A percentile compares a stretch with the other conserved stretches of the same genome.
Conservation (phyloP, 2,113 vertebrate species). For the Apistogramma diplotaenia region DNA sequence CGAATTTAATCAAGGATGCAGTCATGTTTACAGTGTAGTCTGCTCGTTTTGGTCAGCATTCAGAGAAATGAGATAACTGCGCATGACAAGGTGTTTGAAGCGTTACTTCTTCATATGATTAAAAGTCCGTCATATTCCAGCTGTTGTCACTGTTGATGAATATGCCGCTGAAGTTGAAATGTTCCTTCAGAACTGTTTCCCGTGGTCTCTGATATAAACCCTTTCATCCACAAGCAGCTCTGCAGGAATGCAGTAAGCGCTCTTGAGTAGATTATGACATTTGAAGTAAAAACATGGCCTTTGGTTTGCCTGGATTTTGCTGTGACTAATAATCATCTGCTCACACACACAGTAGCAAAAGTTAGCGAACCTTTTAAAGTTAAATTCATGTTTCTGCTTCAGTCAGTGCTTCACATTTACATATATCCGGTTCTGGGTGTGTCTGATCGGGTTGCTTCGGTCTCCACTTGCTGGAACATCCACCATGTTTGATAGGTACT, state of each 20-base stretch:
- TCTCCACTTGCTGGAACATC: background rate
- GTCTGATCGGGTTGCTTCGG: background rate
- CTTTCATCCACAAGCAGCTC: slow-evolving; percentile 3
- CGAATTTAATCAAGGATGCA: slow-evolving; percentile 36
- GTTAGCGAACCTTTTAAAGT: background rate
- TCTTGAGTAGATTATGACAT: slow-evolving; percentile 55
- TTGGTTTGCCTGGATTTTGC: background rate
- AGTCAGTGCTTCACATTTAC: background rate
- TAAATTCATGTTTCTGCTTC: background rate
- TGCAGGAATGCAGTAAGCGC: slow-evolving; percentile 52
- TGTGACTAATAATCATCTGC: background rate
- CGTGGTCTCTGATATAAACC: background rate
- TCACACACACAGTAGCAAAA: background rate
- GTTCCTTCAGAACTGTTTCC: background rate
- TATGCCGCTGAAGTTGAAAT: background rate
- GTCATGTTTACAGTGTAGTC: background rate
- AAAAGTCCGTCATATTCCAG: background rate
- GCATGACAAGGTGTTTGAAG: background rate
- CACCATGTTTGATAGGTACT: background rate
- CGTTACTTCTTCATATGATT: background rate
- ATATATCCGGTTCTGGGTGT: background rate
- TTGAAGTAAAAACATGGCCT: background rate
- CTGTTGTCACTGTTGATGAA: background rate
- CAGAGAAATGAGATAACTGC: background rate
- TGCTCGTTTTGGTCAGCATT: background rate